Conservation (phyloP, 2,888 invertebrate genomes). For the Chorisops tibialis region DNA sequence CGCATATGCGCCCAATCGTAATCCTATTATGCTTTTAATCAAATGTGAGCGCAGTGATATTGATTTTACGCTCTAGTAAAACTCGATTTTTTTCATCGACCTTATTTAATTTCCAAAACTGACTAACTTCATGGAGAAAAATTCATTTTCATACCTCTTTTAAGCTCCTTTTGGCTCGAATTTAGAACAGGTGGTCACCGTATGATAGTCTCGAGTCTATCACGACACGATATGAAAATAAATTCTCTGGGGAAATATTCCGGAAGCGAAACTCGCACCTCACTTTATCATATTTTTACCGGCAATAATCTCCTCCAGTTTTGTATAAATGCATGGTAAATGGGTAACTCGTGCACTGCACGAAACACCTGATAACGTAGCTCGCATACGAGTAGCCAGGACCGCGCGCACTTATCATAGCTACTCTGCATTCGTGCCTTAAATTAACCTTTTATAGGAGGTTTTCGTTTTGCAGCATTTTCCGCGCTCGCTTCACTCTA, state of each 20-base stretch:
- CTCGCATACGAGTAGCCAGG: neutral
- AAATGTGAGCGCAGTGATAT: too few relatives aligned
- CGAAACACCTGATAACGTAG: slow-evolving; percentile 26
- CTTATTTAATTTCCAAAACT: too few relatives aligned
- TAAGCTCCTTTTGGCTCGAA: neutral
- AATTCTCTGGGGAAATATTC: slow-evolving; percentile 12
- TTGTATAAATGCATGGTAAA: slow-evolving; percentile 19
- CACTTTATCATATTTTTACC: slow-evolving; percentile 22
- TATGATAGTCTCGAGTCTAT: neutral
- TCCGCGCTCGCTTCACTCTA: too few relatives aligned
- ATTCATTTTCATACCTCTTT: neutral
- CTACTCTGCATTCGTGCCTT: slow-evolving; percentile 20
- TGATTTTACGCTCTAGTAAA: too few relatives aligned
- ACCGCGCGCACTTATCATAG: slow-evolving; percentile 14
- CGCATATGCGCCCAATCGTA: too few relatives aligned
- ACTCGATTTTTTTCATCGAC: too few relatives aligned
- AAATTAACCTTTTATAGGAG: slow-evolving; percentile 16
- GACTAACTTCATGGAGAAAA: too few relatives aligned
- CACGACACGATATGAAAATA: slow-evolving; percentile 20
- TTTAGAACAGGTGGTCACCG: slow-evolving; percentile 22
- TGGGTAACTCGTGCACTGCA: slow-evolving; percentile 26
- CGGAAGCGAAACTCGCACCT: slow-evolving; percentile 25
- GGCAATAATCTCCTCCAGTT: slow-evolving; percentile 20
- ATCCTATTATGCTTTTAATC: too few relatives aligned
- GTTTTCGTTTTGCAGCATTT: too few relatives aligned